A percentile compares a stretch with the other conserved stretches of the same genome.
These are phyloP conservation scores for Saguinus imperator DNA, from an alignment of 2,113 vertebrate genomes.

Conservation along the genomic window DNA sequence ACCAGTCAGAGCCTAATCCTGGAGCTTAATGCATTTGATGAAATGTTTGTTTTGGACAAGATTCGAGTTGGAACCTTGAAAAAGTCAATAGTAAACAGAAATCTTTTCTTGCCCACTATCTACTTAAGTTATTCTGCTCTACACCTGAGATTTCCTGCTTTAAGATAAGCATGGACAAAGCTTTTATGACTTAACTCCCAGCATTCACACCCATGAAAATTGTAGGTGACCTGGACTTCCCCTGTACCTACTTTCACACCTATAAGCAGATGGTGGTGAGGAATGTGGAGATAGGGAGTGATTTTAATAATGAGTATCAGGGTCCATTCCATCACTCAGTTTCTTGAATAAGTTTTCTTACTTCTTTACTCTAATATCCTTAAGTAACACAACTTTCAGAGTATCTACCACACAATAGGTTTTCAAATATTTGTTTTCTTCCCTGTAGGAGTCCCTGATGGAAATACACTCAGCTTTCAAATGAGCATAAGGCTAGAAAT, in stretches of 20 bases:
- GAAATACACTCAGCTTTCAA: not conserved
- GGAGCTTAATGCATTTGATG: slow-evolving; percentile 26
- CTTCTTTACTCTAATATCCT: not conserved
- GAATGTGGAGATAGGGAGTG: too few relatives aligned
- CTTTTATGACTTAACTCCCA: not conserved
- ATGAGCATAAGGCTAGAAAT: not conserved
- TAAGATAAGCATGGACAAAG: not conserved
- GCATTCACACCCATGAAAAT: not conserved
- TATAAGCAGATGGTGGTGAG: not conserved
- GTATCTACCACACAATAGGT: not conserved
- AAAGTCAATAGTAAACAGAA: slow-evolving; percentile 47
- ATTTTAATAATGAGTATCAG: not conserved
- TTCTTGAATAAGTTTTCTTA: not conserved
- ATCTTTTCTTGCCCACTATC: slow-evolving; percentile 8
- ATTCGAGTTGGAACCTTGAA: not conserved
- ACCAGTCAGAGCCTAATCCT: slow-evolving; percentile 51
- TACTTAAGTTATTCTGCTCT: not conserved
- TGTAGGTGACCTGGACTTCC: not conserved
- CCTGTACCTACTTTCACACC: not conserved
- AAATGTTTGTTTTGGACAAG: slow-evolving; percentile 56
- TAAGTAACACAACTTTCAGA: not conserved
- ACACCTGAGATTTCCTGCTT: not conserved
- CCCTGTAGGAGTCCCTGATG: not conserved
- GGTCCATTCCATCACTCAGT: not conserved
- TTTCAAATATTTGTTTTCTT: not conserved